Evolutionary conservation across 2,888 invertebrate genomes (phyloP).

Genomic region (Ornithoptera priamus): DNA sequence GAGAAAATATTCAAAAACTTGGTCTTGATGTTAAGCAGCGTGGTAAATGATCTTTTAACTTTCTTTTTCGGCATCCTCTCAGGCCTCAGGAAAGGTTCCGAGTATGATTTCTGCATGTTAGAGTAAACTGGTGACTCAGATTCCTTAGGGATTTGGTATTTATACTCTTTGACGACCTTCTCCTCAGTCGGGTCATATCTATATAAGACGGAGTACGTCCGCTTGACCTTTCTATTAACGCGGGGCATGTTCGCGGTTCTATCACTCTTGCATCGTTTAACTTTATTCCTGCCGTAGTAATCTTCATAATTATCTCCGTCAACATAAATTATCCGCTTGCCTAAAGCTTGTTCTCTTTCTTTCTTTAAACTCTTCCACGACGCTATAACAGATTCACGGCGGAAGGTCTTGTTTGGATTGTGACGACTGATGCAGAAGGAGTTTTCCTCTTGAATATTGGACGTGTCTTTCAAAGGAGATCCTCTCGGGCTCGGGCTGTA

Average conservation of each 20-base stretch:
- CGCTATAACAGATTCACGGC: conserved; percentile 74
- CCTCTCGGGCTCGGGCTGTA: conserved; percentile 69
- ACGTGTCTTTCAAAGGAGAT: conserved; percentile 71
- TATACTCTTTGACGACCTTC: conserved; percentile 73
- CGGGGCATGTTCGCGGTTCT: conserved; percentile 56
- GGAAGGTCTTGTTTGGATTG: conserved; percentile 74
- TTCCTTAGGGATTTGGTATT: conserved; percentile 64
- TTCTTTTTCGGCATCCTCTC: conserved; percentile 69
- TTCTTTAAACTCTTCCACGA: conserved; percentile 76
- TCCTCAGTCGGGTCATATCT: conserved; percentile 72
- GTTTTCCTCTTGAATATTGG: conserved; percentile 69
- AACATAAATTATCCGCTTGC: conserved; percentile 68
- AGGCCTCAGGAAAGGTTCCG: conserved; percentile 66
- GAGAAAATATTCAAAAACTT: conserved; percentile 73
- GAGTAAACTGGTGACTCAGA: conserved; percentile 40
- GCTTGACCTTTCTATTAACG: conserved; percentile 67
- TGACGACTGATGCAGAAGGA: conserved; percentile 72
- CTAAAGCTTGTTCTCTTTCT: conserved; percentile 71
- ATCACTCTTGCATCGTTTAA: conserved; percentile 74
- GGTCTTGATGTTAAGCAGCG: conserved; percentile 69
- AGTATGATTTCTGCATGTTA: conserved; percentile 60
- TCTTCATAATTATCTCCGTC: conserved; percentile 70
- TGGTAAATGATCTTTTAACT: conserved; percentile 72
- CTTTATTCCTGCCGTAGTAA: conserved; percentile 70
- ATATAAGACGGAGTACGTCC: conserved; percentile 72